Base-by-base conservation (phyloP, 2,888 invertebrate genomes). In the Cinara cedri region DNA sequence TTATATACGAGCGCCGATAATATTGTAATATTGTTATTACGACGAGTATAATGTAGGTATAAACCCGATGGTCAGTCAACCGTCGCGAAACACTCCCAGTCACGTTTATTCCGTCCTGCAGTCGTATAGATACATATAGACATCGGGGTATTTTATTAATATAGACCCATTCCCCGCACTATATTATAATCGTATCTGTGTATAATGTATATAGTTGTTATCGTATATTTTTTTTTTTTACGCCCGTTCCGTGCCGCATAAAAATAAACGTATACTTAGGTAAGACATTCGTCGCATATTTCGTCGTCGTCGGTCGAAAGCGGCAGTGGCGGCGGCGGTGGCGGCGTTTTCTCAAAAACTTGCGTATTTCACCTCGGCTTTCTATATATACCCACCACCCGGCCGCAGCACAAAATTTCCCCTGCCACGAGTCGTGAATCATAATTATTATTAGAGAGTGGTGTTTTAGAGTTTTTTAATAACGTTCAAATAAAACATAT, bases 1-100 rank as follows among this genome's bases (percentile, higher is more conserved):
- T 65, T 75, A 34, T 34, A 34, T 34, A 66, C 55, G 76, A 60
- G n/a, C 46, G 46, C 55, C 44, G 66, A 68, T 68, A 57, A 68
- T 68, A 65, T 65, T 72, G 19, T 14, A n/a, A 21, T 60, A 60
- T 34, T 66, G 49, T 26, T 26, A 46, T 46, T 46, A 46, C 10
- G 3, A 46, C 46, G 46, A 11, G 21, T 55, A 46, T 46, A 46
- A 46, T 8, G 34, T 62, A 62, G n/a, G 16, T 49, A 62, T 66
- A 76, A 55, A 46, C 44, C 46, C 60, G 76, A 78, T 76, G 60
- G 55, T 68, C 76, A 34, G 68, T 78, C 68, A 21, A 78, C 76
- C 76, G 76, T 68, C 21, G 60, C 76, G 76, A 78, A 70, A 78
- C 76, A 70, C 68, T 78, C 76, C 68, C 68, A 60, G 76, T 78